Percentiles rank a stretch among this genome's conserved stretches.
These are phyloP conservation scores for Agelastica alni DNA, from an alignment of 2,888 invertebrate genomes.

Conservation along the genomic window DNA sequence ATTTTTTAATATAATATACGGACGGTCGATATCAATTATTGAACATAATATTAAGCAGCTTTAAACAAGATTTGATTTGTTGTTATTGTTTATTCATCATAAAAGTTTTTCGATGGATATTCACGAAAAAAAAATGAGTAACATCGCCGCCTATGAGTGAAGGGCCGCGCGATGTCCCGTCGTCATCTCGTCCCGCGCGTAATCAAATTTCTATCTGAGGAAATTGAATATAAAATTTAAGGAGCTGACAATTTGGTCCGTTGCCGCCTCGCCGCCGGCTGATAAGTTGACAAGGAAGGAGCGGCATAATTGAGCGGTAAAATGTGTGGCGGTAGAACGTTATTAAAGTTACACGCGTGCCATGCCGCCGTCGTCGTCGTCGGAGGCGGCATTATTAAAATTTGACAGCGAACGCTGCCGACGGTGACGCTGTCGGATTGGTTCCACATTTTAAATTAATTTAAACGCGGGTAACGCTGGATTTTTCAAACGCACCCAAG, in stretches of 20 bases:
- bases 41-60: too few species aligned
- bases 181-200: conserved; percentile 32
- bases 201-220: conserved; percentile 53
- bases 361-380: conserved; percentile 23
- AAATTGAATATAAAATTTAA: conserved; percentile 58
- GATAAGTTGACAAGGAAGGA: conserved; percentile 55
- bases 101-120: too few species aligned
- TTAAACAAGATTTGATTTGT: too few species aligned
- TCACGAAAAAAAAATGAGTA: neutral
- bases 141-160: neutral
- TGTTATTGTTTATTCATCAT: too few species aligned
- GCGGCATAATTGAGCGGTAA: conserved; percentile 53
- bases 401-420: conserved; percentile 46
- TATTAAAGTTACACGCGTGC: conserved; percentile 46
- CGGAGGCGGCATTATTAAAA: conserved; percentile 49
- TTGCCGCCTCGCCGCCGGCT: conserved; percentile 30
- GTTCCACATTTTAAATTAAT: too few species aligned
- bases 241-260: conserved; percentile 53
- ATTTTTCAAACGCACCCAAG: too few species aligned
- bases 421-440: conserved; percentile 26
- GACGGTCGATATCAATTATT: too few species aligned
- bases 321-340: conserved; percentile 46
- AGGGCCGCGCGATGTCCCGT: neutral
- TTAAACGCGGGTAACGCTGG: too few species aligned
- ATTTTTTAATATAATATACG: too few species aligned